A percentile compares a stretch with the other conserved stretches of the same genome.
phyloP scores from a whole-genome alignment of 2,888 invertebrate species.

The Andrena chrysosceles region DNA sequence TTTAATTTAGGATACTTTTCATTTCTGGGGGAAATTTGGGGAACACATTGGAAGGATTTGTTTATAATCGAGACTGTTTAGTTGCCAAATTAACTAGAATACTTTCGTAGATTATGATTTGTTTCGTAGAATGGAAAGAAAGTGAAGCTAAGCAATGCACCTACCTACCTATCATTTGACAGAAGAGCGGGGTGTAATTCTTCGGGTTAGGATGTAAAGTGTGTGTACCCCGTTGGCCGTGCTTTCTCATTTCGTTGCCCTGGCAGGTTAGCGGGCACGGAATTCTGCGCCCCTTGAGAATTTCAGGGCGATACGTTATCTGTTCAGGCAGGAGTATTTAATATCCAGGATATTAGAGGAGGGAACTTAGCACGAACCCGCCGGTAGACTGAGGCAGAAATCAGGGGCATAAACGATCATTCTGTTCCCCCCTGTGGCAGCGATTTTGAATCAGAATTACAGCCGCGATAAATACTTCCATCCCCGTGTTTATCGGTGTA shows the following conservation, averaged over 20 bases:
- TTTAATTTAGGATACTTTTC: too few species aligned
- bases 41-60: too few species aligned
- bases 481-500: neutral
- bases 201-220: constrained; percentile 43
- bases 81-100: too few species aligned
- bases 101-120: too few species aligned
- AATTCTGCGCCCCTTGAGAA: constrained; percentile 68
- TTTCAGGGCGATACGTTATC: constrained; percentile 71
- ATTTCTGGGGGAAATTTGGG: too few species aligned
- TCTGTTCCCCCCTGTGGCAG: constrained; percentile 40
- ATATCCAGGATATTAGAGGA: constrained; percentile 70
- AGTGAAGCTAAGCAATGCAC: neutral
- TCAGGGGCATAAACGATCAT: constrained; percentile 57
- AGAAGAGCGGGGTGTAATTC: constrained; percentile 35
- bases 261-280: constrained; percentile 43
- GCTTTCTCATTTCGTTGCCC: constrained; percentile 46
- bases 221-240: constrained; percentile 29
- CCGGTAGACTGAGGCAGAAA: constrained; percentile 42
- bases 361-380: constrained; percentile 43
- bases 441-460: constrained; percentile 55
- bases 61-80: too few species aligned
- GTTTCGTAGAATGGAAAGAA: neutral
- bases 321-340: constrained; percentile 67
- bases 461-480: constrained; percentile 9
- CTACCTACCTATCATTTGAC: neutral